Conservation (phyloP, 30 jellyfish, hydroid and myxozoan genomes). For the Chironex yamaguchii region DNA sequence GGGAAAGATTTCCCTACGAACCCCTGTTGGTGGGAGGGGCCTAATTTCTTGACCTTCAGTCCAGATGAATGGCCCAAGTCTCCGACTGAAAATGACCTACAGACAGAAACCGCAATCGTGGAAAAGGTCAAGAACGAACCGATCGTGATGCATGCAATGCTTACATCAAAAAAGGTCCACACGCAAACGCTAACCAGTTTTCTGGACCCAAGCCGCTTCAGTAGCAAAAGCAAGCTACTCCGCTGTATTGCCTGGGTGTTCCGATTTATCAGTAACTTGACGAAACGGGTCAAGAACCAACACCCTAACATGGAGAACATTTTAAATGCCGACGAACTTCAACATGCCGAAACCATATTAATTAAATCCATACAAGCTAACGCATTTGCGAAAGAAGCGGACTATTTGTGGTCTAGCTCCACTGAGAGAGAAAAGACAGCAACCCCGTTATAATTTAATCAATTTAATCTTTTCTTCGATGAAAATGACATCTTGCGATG, state of each 20-base stretch:
- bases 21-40: slow-evolving; percentile 70
- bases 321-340: slow-evolving; percentile 46
- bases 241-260: slow-evolving; percentile 18
- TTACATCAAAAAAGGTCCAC: neutral
- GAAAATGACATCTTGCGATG: neutral
- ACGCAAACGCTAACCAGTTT: neutral
- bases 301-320: slow-evolving; percentile 7
- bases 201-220: neutral
- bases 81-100: neutral
- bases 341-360: slow-evolving; percentile 21
- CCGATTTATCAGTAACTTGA: slow-evolving; percentile 12
- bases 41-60: neutral
- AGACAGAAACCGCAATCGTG: neutral
- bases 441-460: slow-evolving; percentile 1
- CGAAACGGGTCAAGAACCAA: slow-evolving; percentile 9
- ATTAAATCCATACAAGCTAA: neutral
- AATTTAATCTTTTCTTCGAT: slow-evolving; percentile 9
- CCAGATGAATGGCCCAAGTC: slow-evolving; percentile 30
- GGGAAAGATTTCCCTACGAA: neutral
- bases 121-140: slow-evolving; percentile 36
- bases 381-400: neutral
- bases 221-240: slow-evolving; percentile 7
- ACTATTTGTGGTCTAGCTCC: neutral
- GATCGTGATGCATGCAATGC: slow-evolving; percentile 31
- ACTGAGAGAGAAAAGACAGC: neutral